Evolutionary conservation across 2,797 vertebrate genomes (phyloP).

Genomic region (Bradypodion pumilum): DNA sequence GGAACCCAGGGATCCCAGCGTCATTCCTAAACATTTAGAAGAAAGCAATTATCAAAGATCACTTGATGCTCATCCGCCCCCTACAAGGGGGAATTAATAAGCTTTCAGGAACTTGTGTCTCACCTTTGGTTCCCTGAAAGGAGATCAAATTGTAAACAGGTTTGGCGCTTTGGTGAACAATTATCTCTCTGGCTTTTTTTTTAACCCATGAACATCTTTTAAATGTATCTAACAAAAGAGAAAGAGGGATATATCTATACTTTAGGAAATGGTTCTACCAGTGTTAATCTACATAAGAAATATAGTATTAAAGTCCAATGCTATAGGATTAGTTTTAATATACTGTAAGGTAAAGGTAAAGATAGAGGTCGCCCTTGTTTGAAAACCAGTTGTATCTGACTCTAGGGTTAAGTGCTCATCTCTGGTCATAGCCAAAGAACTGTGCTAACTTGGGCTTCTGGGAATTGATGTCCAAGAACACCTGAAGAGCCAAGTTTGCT

Average conservation of each 20-base stretch:
- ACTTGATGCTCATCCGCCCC: neutral
- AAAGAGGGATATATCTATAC: too few species aligned
- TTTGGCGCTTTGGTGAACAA: neutral
- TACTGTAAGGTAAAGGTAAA: too few species aligned
- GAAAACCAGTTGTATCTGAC: too few species aligned
- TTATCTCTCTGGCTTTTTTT: neutral
- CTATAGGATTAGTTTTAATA: neutral
- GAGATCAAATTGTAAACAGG: neutral
- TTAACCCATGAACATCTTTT: neutral
- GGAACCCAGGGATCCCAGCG: neutral
- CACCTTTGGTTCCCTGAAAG: neutral
- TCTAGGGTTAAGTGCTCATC: too few species aligned
- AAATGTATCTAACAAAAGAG: too few species aligned
- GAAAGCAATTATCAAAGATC: conserved; percentile 28
- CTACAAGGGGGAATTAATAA: conserved; percentile 26
- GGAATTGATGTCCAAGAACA: too few species aligned
- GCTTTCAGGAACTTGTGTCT: neutral
- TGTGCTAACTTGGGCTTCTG: too few species aligned
- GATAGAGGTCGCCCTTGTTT: too few species aligned
- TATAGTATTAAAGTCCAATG: neutral
- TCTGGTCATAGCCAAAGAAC: too few species aligned
- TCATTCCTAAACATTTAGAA: neutral
- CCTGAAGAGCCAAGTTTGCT: too few species aligned
- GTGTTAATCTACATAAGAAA: too few species aligned
- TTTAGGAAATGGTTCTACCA: neutral